These are phyloP conservation scores for Campoplex nolae DNA, from an alignment of 2,888 invertebrate genomes.

Conservation along the genomic window DNA sequence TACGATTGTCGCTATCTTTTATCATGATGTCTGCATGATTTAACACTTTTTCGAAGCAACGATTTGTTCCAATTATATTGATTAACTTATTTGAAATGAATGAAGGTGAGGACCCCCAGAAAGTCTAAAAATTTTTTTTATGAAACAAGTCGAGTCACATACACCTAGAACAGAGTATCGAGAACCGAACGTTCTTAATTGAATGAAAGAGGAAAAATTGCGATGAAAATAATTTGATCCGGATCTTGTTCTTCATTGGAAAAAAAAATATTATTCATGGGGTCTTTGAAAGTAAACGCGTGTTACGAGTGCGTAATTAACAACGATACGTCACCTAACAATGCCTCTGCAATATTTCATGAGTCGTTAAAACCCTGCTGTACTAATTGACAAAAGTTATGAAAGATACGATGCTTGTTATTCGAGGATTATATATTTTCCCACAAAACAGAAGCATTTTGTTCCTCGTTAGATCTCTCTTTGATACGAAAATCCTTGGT, in stretches of 20 bases:
- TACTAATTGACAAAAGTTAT: neutral
- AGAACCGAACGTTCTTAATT: neutral
- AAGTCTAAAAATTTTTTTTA: neutral
- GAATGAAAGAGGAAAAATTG: neutral
- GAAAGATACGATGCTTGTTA: conserved; percentile 67
- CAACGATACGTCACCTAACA: neutral
- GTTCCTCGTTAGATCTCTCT: neutral
- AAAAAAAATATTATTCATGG: neutral
- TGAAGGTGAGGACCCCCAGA: neutral
- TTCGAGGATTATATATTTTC: conserved; percentile 64
- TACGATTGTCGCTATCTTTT: no score
- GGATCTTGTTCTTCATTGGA: neutral
- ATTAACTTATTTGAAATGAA: neutral
- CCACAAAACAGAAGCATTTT: neutral
- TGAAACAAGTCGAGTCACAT: no score
- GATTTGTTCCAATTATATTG: neutral
- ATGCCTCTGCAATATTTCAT: neutral
- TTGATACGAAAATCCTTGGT: neutral
- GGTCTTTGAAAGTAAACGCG: neutral
- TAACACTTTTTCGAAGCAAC: neutral
- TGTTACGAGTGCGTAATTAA: conserved; percentile 15
- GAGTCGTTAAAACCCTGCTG: neutral
- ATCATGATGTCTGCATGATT: neutral
- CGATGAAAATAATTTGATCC: neutral
- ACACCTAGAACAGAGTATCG: neutral